Base-by-base conservation (phyloP, 2,888 invertebrate genomes). In the Meiosimyza decipiens region DNA sequence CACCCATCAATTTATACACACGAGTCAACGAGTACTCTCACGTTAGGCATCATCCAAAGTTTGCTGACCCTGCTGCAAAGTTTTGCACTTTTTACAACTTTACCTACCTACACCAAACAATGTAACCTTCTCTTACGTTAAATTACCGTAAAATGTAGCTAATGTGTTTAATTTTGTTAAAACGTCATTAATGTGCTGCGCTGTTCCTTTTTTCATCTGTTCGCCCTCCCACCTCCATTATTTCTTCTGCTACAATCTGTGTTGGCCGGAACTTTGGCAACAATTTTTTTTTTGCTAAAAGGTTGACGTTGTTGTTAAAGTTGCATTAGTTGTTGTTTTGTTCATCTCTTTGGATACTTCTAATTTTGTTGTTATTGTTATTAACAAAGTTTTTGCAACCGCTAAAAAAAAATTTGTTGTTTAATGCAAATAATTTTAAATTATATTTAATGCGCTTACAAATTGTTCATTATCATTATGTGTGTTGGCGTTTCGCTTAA, bases 161-260 rank as follows among this genome's bases (percentile, higher is more conserved):
- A 62, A 62, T 62, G 60, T 62, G 60, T 62, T 62, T 62, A 62
- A 62, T 62, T 62, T 62, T 62, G 33, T 62, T 33, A 62, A 62
- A 62, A 47, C n/a, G 60, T 47, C 40, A 57, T 62, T 47, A 62
- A 40, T 40, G 40, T 40, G 40, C 40, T 40, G 40, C 9, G 40
- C 40, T 40, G 40, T 40, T 6, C 2, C 9, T 40, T 9, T 9
- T 40, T 40, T 6, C 40, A 40, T 40, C 40, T 9, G 9, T 2
- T 40, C 40, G 9, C 40, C 9, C 40, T 9, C 9, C 9, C 9
- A 40, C 40, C 40, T 40, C 9, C 40, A 40, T 40, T 40, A 9
- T 40, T 40, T 6, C 9, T 40, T 6, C 4, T 40, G 40, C 40
- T 9, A 40, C 40, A 40, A 40, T 40, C 40, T 40, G 40, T 40